phyloP scores from a whole-genome alignment of 1,140 invertebrate species.

The Caenorhabditis inopinata region DNA sequence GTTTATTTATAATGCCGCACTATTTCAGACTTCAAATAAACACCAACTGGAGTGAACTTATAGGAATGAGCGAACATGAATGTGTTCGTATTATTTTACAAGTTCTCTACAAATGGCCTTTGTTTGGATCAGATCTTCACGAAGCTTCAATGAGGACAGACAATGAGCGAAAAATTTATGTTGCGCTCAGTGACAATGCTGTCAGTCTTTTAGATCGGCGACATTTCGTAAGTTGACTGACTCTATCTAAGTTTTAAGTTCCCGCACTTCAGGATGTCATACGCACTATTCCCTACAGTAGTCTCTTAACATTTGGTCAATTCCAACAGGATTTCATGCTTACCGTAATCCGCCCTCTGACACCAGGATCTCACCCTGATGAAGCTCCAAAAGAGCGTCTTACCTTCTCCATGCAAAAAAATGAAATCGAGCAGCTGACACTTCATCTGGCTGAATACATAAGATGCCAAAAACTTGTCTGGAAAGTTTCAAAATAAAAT shows the following conservation, averaged over 20 bases:
- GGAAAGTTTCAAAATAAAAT: constrained; percentile 53
- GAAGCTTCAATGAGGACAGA: constrained; percentile 51
- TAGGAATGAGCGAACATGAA: constrained; percentile 50
- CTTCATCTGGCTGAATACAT: constrained; percentile 60
- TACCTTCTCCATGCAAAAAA: constrained; percentile 54
- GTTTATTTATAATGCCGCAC: too few species aligned
- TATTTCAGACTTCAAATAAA: constrained; percentile 28
- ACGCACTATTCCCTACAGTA: constrained; percentile 52
- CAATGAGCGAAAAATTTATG: constrained; percentile 46
- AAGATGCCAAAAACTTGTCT: constrained; percentile 58
- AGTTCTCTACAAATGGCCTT: constrained; percentile 55
- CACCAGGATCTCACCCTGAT: constrained; percentile 53
- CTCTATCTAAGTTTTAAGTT: not conserved
- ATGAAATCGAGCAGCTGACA: constrained; percentile 56
- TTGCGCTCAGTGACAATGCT: constrained; percentile 44
- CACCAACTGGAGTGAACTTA: constrained; percentile 51
- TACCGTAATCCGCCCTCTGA: constrained; percentile 48
- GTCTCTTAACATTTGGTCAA: constrained; percentile 56
- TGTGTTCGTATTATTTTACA: constrained; percentile 53
- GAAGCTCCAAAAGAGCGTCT: constrained; percentile 55
- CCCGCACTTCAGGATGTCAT: constrained; percentile 52
- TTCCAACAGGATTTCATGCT: constrained; percentile 58
- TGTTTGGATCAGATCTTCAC: constrained; percentile 54
- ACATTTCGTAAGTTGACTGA: not conserved
- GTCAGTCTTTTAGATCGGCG: constrained; percentile 1